Conservation (phyloP, 2,113 vertebrate species). For the Zosterops pallidus region DNA sequence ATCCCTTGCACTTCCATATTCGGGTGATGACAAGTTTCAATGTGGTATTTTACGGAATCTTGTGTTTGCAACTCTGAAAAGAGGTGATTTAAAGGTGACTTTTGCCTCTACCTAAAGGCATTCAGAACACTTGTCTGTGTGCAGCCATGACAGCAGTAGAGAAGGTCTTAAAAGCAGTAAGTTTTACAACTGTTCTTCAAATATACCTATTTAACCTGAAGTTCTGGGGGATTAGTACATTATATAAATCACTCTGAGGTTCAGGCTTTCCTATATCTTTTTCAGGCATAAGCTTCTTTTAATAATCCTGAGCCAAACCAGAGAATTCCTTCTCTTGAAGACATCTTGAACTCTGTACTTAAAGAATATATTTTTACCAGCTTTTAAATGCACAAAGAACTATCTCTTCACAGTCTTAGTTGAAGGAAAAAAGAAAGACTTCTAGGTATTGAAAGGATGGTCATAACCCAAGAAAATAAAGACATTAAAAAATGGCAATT, state of each 20-base stretch:
- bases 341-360: background rate
- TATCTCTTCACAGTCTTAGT: background rate
- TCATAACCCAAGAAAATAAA: background rate
- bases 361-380: background rate
- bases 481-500: background rate
- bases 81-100: background rate
- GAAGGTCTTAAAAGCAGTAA: background rate
- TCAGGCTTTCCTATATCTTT: background rate
- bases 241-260: background rate
- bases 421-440: background rate
- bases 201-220: background rate
- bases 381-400: background rate
- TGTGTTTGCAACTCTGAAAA: background rate
- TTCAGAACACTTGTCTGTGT: background rate
- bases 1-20: background rate
- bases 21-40: background rate
- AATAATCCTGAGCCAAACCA: background rate
- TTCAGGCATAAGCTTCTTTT: background rate
- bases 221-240: background rate
- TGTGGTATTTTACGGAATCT: background rate
- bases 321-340: background rate
- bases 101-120: background rate
- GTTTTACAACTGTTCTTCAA: background rate
- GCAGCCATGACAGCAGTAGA: accelerated
- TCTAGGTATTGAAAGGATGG: background rate